Percentiles rank a stretch among this genome's conserved stretches.
Evolutionary conservation across 2,797 vertebrate species (phyloP).

Genomic region (Tragopan temminckii): DNA sequence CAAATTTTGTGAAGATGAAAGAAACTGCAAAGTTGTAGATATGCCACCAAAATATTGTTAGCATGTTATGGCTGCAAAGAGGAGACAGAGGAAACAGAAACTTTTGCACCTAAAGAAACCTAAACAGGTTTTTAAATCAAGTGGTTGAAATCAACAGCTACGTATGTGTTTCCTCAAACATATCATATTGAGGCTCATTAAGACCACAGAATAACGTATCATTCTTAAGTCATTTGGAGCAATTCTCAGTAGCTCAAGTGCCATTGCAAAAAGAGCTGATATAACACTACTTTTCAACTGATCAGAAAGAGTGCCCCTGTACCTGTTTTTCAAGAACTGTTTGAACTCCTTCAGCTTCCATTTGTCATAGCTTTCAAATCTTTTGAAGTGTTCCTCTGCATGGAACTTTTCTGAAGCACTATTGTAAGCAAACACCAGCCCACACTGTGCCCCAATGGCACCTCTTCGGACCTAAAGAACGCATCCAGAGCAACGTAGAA

Average conservation of each 20-base stretch:
- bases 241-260: accelerated
- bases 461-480: constrained; percentile 92
- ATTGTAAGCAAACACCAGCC: constrained; percentile 94
- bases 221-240: neutral
- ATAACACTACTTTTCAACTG: neutral
- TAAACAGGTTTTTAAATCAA: neutral
- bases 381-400: constrained; percentile 93
- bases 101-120: neutral
- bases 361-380: constrained; percentile 90
- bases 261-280: accelerated
- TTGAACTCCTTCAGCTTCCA: constrained; percentile 93
- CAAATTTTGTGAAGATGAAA: neutral
- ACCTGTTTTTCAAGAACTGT: constrained; percentile 92
- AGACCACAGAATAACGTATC: neutral
- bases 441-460: constrained; percentile 94
- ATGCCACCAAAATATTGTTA: neutral
- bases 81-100: neutral
- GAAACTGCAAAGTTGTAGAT: neutral
- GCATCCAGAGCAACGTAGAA: neutral
- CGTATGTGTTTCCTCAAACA: neutral
- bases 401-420: constrained; percentile 87
- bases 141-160: neutral
- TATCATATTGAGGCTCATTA: neutral
- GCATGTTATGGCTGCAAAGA: neutral
- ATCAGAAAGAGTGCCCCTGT: neutral